Conservation (phyloP, 2,888 invertebrate genomes). For the Homarus gammarus region DNA sequence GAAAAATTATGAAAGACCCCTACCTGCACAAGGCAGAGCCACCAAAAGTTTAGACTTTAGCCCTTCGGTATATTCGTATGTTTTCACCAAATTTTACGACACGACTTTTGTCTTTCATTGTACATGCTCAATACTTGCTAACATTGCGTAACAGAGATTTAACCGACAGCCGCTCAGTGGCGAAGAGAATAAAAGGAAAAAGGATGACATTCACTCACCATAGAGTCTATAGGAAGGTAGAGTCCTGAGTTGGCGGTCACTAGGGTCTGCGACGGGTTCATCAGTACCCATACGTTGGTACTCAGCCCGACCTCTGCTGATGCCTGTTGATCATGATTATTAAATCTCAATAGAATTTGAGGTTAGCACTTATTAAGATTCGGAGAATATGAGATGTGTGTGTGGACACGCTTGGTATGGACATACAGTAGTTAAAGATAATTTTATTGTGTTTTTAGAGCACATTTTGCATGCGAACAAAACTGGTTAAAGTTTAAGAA, state of each 20-base stretch:
- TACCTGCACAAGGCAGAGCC: neutral
- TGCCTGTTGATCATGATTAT: too few relatives aligned
- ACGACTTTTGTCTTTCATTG: neutral
- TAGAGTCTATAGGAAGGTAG: constrained; percentile 32
- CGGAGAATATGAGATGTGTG: too few relatives aligned
- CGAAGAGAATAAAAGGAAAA: neutral
- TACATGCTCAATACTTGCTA: neutral
- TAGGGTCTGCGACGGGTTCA: neutral
- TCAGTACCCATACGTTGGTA: constrained; percentile 1
- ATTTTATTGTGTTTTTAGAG: too few relatives aligned
- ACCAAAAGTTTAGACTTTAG: constrained; percentile 10
- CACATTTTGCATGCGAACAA: too few relatives aligned
- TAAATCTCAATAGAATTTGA: too few relatives aligned
- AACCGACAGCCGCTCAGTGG: neutral
- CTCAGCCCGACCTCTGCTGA: neutral
- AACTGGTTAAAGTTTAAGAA: too few relatives aligned
- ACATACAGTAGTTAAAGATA: neutral
- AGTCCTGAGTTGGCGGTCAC: neutral
- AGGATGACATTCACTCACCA: neutral
- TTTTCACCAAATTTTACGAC: neutral
- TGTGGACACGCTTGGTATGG: neutral
- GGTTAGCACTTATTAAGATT: too few relatives aligned
- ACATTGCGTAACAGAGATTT: neutral
- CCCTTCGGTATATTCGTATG: constrained; percentile 27
- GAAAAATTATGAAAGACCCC: too few relatives aligned